Conservation (phyloP, 1,140 invertebrate species). For the Drosophila arizonae region DNA sequence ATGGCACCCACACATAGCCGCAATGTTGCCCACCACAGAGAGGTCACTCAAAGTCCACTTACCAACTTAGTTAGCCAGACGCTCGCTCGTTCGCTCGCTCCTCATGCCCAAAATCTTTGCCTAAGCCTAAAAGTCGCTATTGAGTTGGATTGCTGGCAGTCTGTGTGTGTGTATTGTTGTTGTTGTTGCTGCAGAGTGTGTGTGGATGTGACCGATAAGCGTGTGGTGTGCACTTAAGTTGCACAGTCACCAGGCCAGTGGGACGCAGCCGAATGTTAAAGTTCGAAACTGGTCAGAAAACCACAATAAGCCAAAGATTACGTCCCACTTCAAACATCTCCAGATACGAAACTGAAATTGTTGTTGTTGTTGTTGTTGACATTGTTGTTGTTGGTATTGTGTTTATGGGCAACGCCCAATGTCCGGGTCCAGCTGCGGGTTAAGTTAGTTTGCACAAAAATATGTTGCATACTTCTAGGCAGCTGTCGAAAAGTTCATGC, state of each 20-base stretch:
- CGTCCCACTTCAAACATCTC: constrained; percentile 35
- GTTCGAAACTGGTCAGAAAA: constrained; percentile 69
- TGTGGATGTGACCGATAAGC: constrained; percentile 75
- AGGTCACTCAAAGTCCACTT: constrained; percentile 80
- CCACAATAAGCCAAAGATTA: constrained; percentile 70
- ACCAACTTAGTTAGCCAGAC: constrained; percentile 60
- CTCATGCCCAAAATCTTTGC: constrained; percentile 63
- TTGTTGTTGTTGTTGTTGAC: constrained; percentile 16
- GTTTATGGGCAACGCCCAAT: constrained; percentile 44
- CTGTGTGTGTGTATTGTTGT: constrained; percentile 14
- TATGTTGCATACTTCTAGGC: constrained; percentile 74
- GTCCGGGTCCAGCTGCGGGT: constrained; percentile 30
- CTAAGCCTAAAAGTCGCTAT: constrained; percentile 70
- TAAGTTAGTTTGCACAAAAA: constrained; percentile 53
- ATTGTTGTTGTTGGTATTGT: constrained; percentile 34
- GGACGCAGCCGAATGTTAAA: constrained; percentile 47
- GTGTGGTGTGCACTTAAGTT: constrained; percentile 76
- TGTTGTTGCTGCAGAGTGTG: constrained; percentile 8
- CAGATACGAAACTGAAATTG: constrained; percentile 27
- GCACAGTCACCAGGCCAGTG: constrained; percentile 40
- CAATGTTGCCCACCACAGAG: constrained; percentile 56
- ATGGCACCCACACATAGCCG: constrained; percentile 16
- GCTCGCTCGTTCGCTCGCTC: neutral
- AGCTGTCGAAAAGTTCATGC: constrained; percentile 56
- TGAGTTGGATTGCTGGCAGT: constrained; percentile 23